These are phyloP conservation scores for Leptopilina clavipes DNA, from an alignment of 1,140 invertebrate species.

Conservation along the genomic window DNA sequence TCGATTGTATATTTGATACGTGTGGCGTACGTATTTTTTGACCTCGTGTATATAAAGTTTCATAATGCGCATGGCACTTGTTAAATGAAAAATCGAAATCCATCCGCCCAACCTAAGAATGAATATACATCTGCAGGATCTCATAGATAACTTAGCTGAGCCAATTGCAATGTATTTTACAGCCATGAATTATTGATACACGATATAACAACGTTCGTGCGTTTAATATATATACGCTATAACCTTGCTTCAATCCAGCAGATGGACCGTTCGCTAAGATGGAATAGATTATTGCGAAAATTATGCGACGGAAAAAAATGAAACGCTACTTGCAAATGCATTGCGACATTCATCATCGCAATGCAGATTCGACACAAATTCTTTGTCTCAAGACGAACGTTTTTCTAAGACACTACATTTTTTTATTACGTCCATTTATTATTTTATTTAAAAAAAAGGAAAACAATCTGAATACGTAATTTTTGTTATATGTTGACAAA, in stretches of 20 bases:
- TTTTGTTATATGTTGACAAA: no score
- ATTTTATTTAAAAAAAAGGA: no score
- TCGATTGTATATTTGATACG: not conserved
- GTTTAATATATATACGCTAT: not conserved
- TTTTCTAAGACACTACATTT: not conserved
- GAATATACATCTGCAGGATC: not conserved
- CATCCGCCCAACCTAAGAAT: not conserved
- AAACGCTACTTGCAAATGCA: not conserved
- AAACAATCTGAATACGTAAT: no score
- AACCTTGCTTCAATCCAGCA: conserved; percentile 23
- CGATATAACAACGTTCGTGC: not conserved
- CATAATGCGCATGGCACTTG: conserved; percentile 12
- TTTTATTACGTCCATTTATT: no score
- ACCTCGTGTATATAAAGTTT: conserved; percentile 5
- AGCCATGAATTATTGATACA: conserved; percentile 26
- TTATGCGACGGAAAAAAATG: conserved; percentile 4
- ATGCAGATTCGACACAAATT: conserved; percentile 6
- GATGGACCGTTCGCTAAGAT: conserved; percentile 17
- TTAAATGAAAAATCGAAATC: conserved; percentile 15
- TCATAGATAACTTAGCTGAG: not conserved
- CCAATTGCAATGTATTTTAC: conserved; percentile 18
- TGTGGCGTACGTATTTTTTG: not conserved
- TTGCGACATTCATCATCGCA: not conserved
- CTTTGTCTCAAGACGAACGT: not conserved
- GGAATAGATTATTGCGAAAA: conserved; percentile 21